phyloP scores from a whole-genome alignment of 2,888 invertebrate genomes.

The Agapetus fuscipes region DNA sequence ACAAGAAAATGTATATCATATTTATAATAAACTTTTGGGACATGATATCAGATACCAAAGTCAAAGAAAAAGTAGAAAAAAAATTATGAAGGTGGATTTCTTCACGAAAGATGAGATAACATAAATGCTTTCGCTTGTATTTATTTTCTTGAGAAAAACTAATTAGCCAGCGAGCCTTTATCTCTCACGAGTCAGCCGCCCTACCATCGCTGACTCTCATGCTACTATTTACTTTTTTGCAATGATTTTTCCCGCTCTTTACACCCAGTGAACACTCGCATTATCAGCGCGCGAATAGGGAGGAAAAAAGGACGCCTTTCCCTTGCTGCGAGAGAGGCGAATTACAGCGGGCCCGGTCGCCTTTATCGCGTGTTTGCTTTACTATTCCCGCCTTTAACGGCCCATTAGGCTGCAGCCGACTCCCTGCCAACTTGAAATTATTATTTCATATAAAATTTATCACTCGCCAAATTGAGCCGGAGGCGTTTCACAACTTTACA shows the following conservation, averaged over 20 bases:
- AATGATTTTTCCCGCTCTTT: slow-evolving; percentile 6
- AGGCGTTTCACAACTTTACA: slow-evolving; percentile 1
- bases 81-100: too few species aligned
- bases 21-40: too few species aligned
- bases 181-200: not conserved
- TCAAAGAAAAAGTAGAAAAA: too few species aligned
- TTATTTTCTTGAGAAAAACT: too few species aligned
- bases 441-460: slow-evolving; percentile 11
- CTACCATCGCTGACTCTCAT: too few species aligned
- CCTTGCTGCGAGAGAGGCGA: slow-evolving; percentile 1
- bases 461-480: slow-evolving; percentile 3
- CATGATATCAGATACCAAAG: too few species aligned
- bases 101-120: too few species aligned
- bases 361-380: slow-evolving; percentile 7
- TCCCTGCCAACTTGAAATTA: slow-evolving; percentile 12
- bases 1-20: too few species aligned
- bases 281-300: not conserved
- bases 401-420: slow-evolving; percentile 11
- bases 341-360: slow-evolving; percentile 4
- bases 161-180: not conserved
- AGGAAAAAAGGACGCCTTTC: not conserved
- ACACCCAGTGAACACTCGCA: slow-evolving; percentile 4
- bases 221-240: slow-evolving; percentile 1
- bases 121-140: too few species aligned
- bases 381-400: slow-evolving; percentile 14